These are phyloP conservation scores for Gisinianus flammeolus DNA, from an alignment of 2,888 invertebrate species.

Conservation along the genomic window DNA sequence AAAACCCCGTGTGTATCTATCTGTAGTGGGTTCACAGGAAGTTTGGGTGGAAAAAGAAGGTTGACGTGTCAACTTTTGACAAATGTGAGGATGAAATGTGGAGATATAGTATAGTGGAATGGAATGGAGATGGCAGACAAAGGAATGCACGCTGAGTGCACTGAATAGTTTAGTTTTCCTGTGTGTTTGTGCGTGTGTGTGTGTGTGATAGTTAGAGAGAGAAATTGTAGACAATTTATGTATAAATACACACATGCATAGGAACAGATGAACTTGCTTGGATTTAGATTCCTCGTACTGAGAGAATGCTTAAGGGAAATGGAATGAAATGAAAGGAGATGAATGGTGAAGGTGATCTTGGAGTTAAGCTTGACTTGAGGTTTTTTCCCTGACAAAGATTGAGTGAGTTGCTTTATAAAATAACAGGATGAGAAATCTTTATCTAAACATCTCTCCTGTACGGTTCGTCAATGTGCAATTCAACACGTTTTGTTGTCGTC, in stretches of 20 bases:
- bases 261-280: too few relatives aligned
- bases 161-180: background rate
- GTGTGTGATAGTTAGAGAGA: background rate
- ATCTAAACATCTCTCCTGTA: background rate
- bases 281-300: too few relatives aligned
- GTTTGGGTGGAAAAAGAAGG: too few relatives aligned
- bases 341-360: background rate
- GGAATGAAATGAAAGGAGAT: background rate
- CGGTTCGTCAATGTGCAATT: slow-evolving; percentile 5
- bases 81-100: background rate
- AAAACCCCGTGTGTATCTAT: too few relatives aligned
- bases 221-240: background rate
- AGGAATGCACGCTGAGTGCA: background rate
- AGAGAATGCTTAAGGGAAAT: background rate
- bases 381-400: slow-evolving; percentile 7
- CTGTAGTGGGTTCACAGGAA: too few relatives aligned
- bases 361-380: background rate
- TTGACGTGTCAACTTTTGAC: background rate
- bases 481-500: background rate
- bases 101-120: background rate
- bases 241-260: background rate
- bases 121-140: background rate
- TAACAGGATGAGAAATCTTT: slow-evolving; percentile 14
- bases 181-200: background rate
- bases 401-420: slow-evolving; percentile 3